Conservation (phyloP, 64 coral and sea anemone species). For the Stylophora pistillata region DNA sequence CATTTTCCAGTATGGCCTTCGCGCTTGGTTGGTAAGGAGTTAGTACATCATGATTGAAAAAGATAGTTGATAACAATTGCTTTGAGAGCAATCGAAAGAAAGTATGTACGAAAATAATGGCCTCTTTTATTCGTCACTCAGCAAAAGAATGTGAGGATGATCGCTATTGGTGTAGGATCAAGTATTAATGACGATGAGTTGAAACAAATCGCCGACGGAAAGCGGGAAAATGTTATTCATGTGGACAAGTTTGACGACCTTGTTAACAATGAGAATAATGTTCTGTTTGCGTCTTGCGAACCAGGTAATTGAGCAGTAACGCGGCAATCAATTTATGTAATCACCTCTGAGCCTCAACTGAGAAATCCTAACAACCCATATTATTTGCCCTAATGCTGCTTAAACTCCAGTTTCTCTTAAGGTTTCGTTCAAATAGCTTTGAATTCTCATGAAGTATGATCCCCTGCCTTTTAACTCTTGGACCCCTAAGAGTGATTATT, state of each 20-base stretch:
- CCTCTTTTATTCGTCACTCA: neutral
- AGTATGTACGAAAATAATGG: neutral
- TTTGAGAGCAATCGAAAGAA: neutral
- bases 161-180: slow-evolving; percentile 51
- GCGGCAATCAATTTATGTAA: no score
- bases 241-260: slow-evolving; percentile 33
- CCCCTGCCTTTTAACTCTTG: no score
- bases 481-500: no score
- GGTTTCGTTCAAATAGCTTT: no score
- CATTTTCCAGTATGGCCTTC: no score
- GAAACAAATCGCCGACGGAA: slow-evolving; percentile 45
- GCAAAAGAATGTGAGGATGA: slow-evolving; percentile 59
- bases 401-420: no score
- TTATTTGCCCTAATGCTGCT: no score
- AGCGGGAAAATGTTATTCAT: slow-evolving; percentile 35
- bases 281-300: slow-evolving; percentile 30
- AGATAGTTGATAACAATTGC: neutral
- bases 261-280: slow-evolving; percentile 12
- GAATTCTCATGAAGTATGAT: no score
- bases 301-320: neutral
- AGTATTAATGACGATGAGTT: slow-evolving; percentile 22
- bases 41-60: neutral
- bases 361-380: no score
- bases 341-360: no score
- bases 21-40: no score